Percentiles rank a stretch among this genome's conserved stretches.
Conservation (phyloP, 2,888 invertebrate species). For the Polylopha cassiicola region DNA sequence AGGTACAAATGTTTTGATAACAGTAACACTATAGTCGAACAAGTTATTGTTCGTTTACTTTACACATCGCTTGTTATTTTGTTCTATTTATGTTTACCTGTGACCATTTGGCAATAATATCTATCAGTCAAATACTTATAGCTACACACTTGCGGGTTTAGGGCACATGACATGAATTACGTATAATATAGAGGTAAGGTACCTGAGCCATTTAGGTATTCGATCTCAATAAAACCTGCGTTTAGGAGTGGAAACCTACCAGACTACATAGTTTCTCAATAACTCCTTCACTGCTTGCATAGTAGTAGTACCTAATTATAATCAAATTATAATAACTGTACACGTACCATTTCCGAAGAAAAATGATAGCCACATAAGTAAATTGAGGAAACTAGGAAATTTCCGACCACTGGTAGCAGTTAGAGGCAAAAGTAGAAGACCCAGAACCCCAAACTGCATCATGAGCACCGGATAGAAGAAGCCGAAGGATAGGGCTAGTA, state of each 20-base stretch:
- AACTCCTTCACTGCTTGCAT: too few species aligned
- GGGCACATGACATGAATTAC: too few species aligned
- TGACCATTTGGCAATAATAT: conserved; percentile 6
- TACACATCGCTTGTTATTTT: conserved; percentile 6
- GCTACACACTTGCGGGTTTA: not conserved
- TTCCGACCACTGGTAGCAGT: conserved; percentile 57
- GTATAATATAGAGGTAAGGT: too few species aligned
- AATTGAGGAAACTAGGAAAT: conserved; percentile 80
- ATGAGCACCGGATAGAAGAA: conserved; percentile 93
- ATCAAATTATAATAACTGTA: too few species aligned
- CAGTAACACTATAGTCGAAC: conserved; percentile 14
- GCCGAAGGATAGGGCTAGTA: conserved; percentile 85
- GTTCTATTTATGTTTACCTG: conserved; percentile 8
- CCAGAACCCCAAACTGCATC: conserved; percentile 84
- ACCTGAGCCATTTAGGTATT: too few species aligned
- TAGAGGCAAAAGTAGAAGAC: conserved; percentile 76
- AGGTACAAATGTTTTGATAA: conserved; percentile 18
- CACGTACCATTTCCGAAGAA: conserved; percentile 83
- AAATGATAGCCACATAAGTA: conserved; percentile 90
- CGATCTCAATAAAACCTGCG: too few species aligned
- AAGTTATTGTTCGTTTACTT: conserved; percentile 19
- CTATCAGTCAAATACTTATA: too few species aligned
- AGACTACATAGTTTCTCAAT: too few species aligned
- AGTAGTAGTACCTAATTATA: too few species aligned
- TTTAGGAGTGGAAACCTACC: too few species aligned